Evolutionary conservation across 1,140 invertebrate species (phyloP).

Genomic region (Hycleus cichorii): DNA sequence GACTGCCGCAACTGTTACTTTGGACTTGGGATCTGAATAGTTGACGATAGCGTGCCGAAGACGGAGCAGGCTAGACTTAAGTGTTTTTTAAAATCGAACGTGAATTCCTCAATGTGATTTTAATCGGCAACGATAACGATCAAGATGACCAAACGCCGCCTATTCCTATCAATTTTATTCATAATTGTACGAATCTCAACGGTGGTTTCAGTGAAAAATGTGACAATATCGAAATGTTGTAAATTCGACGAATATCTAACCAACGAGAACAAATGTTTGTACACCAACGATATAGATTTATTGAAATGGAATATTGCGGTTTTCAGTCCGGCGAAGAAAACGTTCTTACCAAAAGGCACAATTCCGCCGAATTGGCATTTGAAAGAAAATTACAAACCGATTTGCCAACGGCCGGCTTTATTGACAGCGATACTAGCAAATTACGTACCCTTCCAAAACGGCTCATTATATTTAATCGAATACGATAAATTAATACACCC

Average conservation of each 20-base stretch:
- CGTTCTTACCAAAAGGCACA: slow-evolving; percentile 13
- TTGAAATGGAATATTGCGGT: no score
- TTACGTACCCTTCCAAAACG: slow-evolving; percentile 27
- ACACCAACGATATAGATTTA: no score
- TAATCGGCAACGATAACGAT: neutral
- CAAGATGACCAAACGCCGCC: no score
- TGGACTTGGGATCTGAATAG: slow-evolving; percentile 6
- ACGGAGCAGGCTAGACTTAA: neutral
- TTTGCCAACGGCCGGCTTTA: slow-evolving; percentile 18
- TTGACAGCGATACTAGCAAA: slow-evolving; percentile 9
- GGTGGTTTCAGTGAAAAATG: slow-evolving; percentile 3
- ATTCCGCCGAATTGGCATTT: slow-evolving; percentile 29
- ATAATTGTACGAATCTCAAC: neutral
- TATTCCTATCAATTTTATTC: neutral
- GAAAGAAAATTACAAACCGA: slow-evolving; percentile 18
- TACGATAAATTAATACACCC: slow-evolving; percentile 25
- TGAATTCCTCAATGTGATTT: neutral
- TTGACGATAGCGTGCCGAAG: neutral
- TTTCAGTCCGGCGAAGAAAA: slow-evolving; percentile 9
- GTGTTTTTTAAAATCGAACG: neutral
- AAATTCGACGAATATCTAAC: slow-evolving; percentile 18
- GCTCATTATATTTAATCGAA: slow-evolving; percentile 24
- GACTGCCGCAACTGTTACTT: slow-evolving; percentile 10
- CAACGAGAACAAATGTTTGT: slow-evolving; percentile 16
- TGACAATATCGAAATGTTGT: slow-evolving; percentile 28